Percentiles rank a stretch among this genome's conserved stretches.
These are phyloP conservation scores for Macropodus opercularis DNA, from an alignment of 2,797 vertebrate genomes.

Conservation along the genomic window DNA sequence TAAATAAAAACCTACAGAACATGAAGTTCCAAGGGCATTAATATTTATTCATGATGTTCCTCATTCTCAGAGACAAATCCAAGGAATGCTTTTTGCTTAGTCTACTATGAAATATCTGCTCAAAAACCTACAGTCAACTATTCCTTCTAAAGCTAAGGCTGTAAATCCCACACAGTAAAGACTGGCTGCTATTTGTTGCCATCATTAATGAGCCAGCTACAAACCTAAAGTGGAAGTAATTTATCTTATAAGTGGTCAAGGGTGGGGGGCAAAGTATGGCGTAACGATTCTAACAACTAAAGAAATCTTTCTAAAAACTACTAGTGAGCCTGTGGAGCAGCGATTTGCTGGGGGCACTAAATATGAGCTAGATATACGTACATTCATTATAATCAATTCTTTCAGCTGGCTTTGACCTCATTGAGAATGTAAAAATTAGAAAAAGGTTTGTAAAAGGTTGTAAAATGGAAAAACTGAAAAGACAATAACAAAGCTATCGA, in stretches of 20 bases:
- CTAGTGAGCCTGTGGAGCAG: slow-evolving; percentile 8
- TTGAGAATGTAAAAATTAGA: slow-evolving; percentile 15
- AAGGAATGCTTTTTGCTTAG: slow-evolving; percentile 28
- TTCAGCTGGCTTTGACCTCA: slow-evolving; percentile 40
- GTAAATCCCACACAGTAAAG: slow-evolving; percentile 16
- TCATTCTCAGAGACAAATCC: slow-evolving; percentile 20
- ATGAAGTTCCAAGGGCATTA: slow-evolving; percentile 1
- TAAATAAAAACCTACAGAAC: not conserved
- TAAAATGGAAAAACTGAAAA: slow-evolving; percentile 62
- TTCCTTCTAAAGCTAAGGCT: slow-evolving; percentile 44
- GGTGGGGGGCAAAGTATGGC: slow-evolving; percentile 4
- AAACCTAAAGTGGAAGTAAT: slow-evolving; percentile 25
- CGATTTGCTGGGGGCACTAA: slow-evolving; percentile 13
- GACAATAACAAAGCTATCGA: slow-evolving; percentile 78
- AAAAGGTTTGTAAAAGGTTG: too few relatives aligned
- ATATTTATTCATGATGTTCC: slow-evolving; percentile 2
- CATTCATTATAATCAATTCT: slow-evolving; percentile 42
- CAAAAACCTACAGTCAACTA: slow-evolving; percentile 33
- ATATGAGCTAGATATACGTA: slow-evolving; percentile 65
- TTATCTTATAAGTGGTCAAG: slow-evolving; percentile 14
- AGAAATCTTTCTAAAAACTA: slow-evolving; percentile 30
- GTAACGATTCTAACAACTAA: slow-evolving; percentile 22
- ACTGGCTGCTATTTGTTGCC: not conserved
- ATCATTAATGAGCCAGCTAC: not conserved
- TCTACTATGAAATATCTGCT: slow-evolving; percentile 23